Base-by-base conservation (phyloP, 1,140 invertebrate genomes). In the Proctacanthus coquilletti region DNA sequence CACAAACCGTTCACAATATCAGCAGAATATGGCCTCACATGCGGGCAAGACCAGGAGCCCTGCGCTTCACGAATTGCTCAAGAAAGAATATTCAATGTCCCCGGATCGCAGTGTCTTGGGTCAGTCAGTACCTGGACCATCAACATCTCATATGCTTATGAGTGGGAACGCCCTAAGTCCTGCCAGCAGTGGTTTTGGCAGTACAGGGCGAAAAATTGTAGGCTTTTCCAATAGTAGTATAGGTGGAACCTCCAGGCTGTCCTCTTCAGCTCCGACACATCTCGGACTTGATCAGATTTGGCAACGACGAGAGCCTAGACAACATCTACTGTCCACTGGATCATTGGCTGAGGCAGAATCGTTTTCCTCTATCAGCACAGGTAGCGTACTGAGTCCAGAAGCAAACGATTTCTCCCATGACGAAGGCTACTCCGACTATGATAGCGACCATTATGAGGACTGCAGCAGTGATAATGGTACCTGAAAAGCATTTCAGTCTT, bases 361-460 rank as follows among this genome's bases (percentile, higher is more conserved):
- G 19, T 80, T 79, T n/a, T 86, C 82, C n/a, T 88, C 84, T 18
- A 50, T 88, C 3, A 84, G 81, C 40, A 82, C 77, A 2, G 81
- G 80, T 34, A 83, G 80, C 38, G 71, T 88, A 19, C 57, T 88
- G 1, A 89, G 84, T 57, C 85, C 85, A 6, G 77, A 80, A 53
- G 68, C 72, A 34, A 74, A 77, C 49, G 84, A 84, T 51, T 75
- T 80, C 46, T 89, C 80, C 39, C 77, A 85, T 51, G 83, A 91
- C 64, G 71, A 73, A 37, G 71, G 72, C 14, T 70, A 65, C 39
- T 73, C 76, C 53, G 81, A 83, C 47, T 77, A 75, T 32, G 71
- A 77, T 44, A 86, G 83, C 51, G 83, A 85, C 44, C 75, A 84
- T 65, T 84, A 87, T 61, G 82, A 85, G 53, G 84, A 89, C 56